Evolutionary conservation across 2,888 invertebrate species (phyloP).

Genomic region (Coelopa pilipes): DNA sequence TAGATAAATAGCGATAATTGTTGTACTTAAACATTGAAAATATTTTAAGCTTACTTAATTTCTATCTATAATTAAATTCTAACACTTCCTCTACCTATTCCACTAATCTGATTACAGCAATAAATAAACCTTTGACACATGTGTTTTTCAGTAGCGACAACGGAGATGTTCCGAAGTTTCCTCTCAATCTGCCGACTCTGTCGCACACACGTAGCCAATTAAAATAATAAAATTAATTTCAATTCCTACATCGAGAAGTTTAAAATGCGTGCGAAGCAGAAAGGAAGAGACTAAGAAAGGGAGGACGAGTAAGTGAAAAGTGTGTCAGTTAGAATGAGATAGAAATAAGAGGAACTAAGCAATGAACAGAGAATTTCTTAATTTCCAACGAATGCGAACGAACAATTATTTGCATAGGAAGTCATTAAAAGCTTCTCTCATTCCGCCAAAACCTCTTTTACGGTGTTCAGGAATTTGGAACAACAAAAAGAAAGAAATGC

Average conservation of each 20-base stretch:
- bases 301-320: not conserved
- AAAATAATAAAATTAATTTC: slow-evolving; percentile 25
- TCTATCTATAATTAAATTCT: too few relatives aligned
- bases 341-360: slow-evolving; percentile 4
- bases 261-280: not conserved
- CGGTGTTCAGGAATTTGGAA: too few relatives aligned
- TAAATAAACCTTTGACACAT: too few relatives aligned
- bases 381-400: slow-evolving; percentile 10
- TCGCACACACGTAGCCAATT: not conserved
- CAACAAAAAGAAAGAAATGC: too few relatives aligned
- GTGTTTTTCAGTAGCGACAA: too few relatives aligned
- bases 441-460: too few relatives aligned
- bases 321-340: not conserved
- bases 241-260: not conserved
- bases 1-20: too few relatives aligned
- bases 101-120: too few relatives aligned
- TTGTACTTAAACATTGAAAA: too few relatives aligned
- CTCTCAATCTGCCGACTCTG: not conserved
- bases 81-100: too few relatives aligned
- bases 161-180: too few relatives aligned
- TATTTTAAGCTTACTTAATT: too few relatives aligned
- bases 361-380: slow-evolving; percentile 22
- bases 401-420: slow-evolving; percentile 31
- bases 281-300: not conserved
- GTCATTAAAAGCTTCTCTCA: slow-evolving; percentile 8